Base-by-base conservation (phyloP, 2,888 invertebrate genomes). In the Xylophagus ater region DNA sequence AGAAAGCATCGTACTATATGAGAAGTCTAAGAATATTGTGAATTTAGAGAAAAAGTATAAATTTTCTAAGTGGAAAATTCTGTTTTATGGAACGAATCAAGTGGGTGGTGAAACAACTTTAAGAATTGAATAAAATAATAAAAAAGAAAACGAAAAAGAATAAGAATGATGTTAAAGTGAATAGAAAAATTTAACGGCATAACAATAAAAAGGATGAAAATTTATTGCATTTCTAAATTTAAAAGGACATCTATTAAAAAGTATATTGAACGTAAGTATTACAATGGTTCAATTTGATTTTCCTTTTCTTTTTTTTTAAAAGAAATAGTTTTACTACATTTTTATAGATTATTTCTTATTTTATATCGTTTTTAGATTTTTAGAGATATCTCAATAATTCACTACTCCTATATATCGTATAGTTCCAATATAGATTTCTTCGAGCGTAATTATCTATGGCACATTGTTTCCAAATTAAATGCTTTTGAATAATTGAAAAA, bases 221-320 rank as follows among this genome's bases (percentile, higher is more conserved):
- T 40, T 40, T 40, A 40, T 40, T 40, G 33, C 28, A 40, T 40
- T 40, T 26, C 15, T 20, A 21, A 40, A 24, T 40, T 34, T 40
- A 40, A n/a, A 28, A 28, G 23, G 40, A 34, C 34, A 40, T 40
- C 24, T 23, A 14, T 40, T 29, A 18, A 34, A 21, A 4, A 6
- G 13, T 26, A n/a, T n/a, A n/a, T n/a, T n/a, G n/a, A n/a, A n/a
- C n/a, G n/a, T n/a, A n/a, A n/a, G n/a, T n/a, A n/a, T n/a, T n/a
- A n/a, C n/a, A n/a, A n/a, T n/a, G n/a, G n/a, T n/a, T n/a, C n/a
- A n/a, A n/a, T n/a, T n/a, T n/a, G n/a, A n/a, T n/a, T n/a, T n/a
- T n/a, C n/a, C n/a, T n/a, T n/a, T n/a, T n/a, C n/a, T n/a, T n/a
- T n/a, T n/a, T n/a, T n/a, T n/a, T n/a, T n/a, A n/a, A n/a, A n/a